Base-by-base conservation (phyloP, 2,797 vertebrate species). In the Melanotaenia parkinsoni region DNA sequence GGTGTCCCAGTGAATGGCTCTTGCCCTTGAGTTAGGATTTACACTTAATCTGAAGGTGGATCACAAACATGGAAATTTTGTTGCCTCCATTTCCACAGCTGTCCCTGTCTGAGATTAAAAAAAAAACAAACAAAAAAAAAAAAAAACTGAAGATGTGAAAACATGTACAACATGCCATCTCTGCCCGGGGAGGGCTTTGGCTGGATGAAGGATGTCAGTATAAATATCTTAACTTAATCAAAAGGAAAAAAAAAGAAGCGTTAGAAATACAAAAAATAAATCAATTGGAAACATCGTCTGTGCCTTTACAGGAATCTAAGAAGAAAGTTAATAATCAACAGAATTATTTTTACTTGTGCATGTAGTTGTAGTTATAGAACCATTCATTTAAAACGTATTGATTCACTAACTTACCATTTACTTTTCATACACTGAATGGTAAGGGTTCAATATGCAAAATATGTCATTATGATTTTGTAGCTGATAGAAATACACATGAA, bases 41-140 rank as follows among this genome's bases (percentile, higher is more conserved):
- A 20, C 30, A 60, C 40, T 60, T 82, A 70, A 76, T 84, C 58
- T 71, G 54, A 50, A 32, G 63, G 22, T 67, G 67, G 60, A 67
- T 76, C 50, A 57, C 35, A 78, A 43, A 56, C 16, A 58, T 56
- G 40, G 61, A 73, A 61, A 54, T n/a, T 18, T 32, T 14, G 47
- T 50, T 0, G 2, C 5, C 40, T 50, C 43, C 45, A 14, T 58
- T 16, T 66, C 18, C 54, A 53, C 20, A 10, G 58, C 9, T 33
- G 58, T 65, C 37, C 64, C 63, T 59, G 30, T 68, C 62, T 35
- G 53, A 53, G 51, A 74, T 45, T 1, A 26, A 26, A 26, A 26
- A 26, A 26, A 26, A 26, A 26, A 26, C 24, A 26, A 26, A 26
- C 1, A 1, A 26, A 20, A 81, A 0, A 1, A 40, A 68, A 32